phyloP scores from a whole-genome alignment of 2,797 vertebrate species.

The Erpetoichthys calabaricus region DNA sequence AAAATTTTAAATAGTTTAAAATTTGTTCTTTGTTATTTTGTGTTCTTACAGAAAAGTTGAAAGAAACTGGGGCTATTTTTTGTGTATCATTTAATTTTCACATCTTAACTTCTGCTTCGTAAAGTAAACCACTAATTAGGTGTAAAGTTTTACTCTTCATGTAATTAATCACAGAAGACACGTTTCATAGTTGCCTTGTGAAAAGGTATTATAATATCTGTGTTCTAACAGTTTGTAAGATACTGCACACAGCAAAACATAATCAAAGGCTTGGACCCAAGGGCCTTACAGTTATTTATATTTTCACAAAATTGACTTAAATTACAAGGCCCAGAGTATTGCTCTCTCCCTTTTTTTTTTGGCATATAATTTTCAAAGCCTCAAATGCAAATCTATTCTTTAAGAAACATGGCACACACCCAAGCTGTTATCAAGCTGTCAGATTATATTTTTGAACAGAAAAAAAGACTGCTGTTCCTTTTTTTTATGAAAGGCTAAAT shows the following conservation, averaged over 20 bases:
- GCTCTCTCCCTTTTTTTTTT: slow-evolving; percentile 2
- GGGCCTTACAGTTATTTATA: slow-evolving; percentile 29
- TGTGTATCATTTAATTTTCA: slow-evolving; percentile 14
- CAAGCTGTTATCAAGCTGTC: too few species aligned
- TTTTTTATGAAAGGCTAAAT: not conserved
- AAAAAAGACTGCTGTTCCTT: too few species aligned
- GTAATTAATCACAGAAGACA: slow-evolving; percentile 26
- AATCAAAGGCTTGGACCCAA: slow-evolving; percentile 27
- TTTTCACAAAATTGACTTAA: slow-evolving; percentile 25
- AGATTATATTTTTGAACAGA: too few species aligned
- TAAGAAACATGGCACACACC: too few species aligned
- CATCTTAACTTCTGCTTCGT: slow-evolving; percentile 21
- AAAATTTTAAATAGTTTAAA: too few species aligned
- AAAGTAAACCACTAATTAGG: slow-evolving; percentile 27
- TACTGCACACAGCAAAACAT: slow-evolving; percentile 22
- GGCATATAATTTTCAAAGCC: slow-evolving; percentile 18
- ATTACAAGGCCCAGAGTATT: slow-evolving; percentile 16
- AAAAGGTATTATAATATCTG: slow-evolving; percentile 23
- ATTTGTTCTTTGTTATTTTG: too few species aligned
- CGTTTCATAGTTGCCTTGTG: slow-evolving; percentile 23
- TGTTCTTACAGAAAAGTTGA: too few species aligned
- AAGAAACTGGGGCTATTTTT: too few species aligned
- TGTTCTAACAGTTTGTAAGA: slow-evolving; percentile 22
- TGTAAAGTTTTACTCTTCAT: slow-evolving; percentile 21
- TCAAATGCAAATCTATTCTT: slow-evolving; percentile 2